Evolutionary conservation across 2,113 vertebrate species (phyloP), one percentile per base, ranked within the genome.

Genomic region (Clarias batrachus): DNA sequence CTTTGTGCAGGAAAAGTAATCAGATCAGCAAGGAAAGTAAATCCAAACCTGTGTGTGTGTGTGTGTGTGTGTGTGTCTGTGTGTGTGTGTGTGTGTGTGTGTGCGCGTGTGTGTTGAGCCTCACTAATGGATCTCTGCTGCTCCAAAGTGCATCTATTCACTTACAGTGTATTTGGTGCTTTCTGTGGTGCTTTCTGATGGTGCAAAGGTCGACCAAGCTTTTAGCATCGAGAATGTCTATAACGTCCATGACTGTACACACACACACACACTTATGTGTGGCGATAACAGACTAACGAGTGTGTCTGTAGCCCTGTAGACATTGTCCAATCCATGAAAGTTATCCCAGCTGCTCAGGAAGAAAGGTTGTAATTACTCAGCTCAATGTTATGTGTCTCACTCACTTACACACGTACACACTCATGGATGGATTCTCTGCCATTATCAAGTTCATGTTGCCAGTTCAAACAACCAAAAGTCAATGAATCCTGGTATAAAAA

Each of bases 191-290:
- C 68, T 81, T 79, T 65, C 17, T 13, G 73, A 63, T 23, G 82
- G 76, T 25, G 60, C 37, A 66, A 91, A 84, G 71, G 70, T 82
- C 74, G 37, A 89, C 88, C 90, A 60, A 91, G 57, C 87, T 66
- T 83, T 57, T 82, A 65, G 81, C 87, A 48, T 52, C 63, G 78
- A 85, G 66, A 88, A 59, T 0, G 0, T 4, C 3, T 17, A 48
- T 48, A 5, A 41, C 41, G 41, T 41, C 4, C 41, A 41, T 41
- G 48, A 48, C 48, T 48, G 48, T 41, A 86, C 65, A 57, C 81
- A 66, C 48, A 79, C 52, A 59, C 33, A 4, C 57, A 19, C 60
- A 7, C 33, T 19, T 3, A 4, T 77, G 48, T 56, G 48, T 77
- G 74, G 73, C 76, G 87, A 80, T 83, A 62, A 88, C 83, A 86